Base-by-base conservation (phyloP, 2,888 invertebrate genomes). In the Erebia epiphron region DNA sequence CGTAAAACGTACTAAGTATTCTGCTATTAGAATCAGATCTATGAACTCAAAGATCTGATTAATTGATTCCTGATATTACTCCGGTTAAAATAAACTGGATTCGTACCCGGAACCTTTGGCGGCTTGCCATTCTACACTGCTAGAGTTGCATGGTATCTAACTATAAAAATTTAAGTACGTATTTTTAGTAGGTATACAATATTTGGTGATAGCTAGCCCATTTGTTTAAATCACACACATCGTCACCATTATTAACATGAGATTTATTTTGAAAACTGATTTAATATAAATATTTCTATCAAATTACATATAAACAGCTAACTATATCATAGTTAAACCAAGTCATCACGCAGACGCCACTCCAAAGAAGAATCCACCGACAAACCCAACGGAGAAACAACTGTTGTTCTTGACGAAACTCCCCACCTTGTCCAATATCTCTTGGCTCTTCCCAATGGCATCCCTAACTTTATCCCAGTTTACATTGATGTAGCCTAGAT, bases 381-480 rank as follows among this genome's bases (percentile, higher is more conserved):
- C 83, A 92, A 97, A 98, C 76, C 97, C 97, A 77, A 96, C 95
- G 26, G 96, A 95, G 80, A 96, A 94, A 82, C 95, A 95, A 78
- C 95, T 94, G 88, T 97, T 96, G 77, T 93, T 93, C 87, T 91
- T 93, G 75, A 95, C 92, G 86, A 95, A 95, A 62, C 84, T 86
- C 78, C 95, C 89, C 76, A 95, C 90, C 94, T 94, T 95, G 79
- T 97, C 96, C 18, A 98, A 94, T 86, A 95, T 95, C 75, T 96
- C 96, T 52, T 96, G 95, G 16, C 97, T 95, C 80, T 95, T 95
- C 70, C 96, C 96, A 0, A 97, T 94, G 68, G 97, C 95, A 75
- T 95, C 96, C 77, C 95, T 95, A 2, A 98, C 93, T 84, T 96
- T 95, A 54, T 96, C 96, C 98, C 98, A 98, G 88, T 98, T 97